Conservation (phyloP, 2,888 invertebrate species). For the Drosophila anomalata region DNA sequence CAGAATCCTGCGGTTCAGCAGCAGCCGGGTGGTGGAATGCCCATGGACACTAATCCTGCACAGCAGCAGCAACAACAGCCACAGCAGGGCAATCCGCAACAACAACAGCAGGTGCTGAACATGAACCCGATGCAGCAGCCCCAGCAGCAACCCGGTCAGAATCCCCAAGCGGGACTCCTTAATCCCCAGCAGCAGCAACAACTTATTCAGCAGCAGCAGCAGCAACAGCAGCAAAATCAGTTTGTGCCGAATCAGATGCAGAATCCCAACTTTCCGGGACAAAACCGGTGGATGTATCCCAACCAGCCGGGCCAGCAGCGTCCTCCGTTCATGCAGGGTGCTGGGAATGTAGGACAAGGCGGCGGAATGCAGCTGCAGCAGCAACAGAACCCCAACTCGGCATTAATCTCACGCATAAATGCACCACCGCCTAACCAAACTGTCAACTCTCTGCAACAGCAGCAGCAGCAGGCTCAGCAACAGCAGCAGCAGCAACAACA, state of each 20-base stretch:
- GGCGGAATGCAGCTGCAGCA: conserved; percentile 46
- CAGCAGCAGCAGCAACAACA: conserved; percentile 52
- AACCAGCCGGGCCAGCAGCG: conserved; percentile 72
- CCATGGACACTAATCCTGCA: conserved; percentile 62
- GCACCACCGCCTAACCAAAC: conserved; percentile 85
- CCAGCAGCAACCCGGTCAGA: conserved; percentile 52
- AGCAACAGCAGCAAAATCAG: conserved; percentile 68
- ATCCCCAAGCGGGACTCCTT: conserved; percentile 51
- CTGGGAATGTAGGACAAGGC: conserved; percentile 52
- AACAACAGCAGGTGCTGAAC: conserved; percentile 77
- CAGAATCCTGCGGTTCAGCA: conserved; percentile 61
- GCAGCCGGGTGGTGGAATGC: conserved; percentile 51
- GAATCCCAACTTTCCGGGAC: conserved; percentile 79
- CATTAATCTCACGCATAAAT: conserved; percentile 87
- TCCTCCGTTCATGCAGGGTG: conserved; percentile 68
- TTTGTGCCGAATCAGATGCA: conserved; percentile 76
- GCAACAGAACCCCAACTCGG: conserved; percentile 84
- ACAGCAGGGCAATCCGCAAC: conserved; percentile 63
- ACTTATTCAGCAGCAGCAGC: conserved; percentile 64
- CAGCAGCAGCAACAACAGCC: conserved; percentile 66
- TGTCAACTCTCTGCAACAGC: conserved; percentile 80
- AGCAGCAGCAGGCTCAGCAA: conserved; percentile 83
- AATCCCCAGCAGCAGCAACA: conserved; percentile 72
- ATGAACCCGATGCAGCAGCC: conserved; percentile 69
- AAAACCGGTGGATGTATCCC: conserved; percentile 80